These are phyloP conservation scores for Serranochromis macrocephalus DNA, from an alignment of 2,113 vertebrate genomes.

Conservation along the genomic window DNA sequence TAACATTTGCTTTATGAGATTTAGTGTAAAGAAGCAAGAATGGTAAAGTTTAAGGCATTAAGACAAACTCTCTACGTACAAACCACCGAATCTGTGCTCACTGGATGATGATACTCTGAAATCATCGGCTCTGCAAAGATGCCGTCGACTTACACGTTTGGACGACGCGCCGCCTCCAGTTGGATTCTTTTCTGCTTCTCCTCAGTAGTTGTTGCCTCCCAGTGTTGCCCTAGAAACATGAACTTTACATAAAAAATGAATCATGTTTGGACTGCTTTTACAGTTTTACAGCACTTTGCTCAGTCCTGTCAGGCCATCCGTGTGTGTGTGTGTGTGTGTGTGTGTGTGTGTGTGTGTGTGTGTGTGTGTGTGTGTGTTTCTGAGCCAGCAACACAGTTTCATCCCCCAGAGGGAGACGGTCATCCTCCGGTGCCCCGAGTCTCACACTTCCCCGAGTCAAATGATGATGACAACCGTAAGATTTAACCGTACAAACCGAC, in stretches of 20 bases:
- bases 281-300: not conserved
- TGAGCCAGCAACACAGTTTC: not conserved
- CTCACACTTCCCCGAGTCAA: not conserved
- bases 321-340: not conserved
- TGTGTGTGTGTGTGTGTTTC: not conserved
- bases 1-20: not conserved
- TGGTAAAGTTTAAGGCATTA: accelerated
- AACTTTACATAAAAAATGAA: not conserved
- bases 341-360: not conserved
- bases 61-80: not conserved
- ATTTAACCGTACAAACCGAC: not conserved
- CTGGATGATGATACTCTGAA: not conserved
- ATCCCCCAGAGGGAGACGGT: not conserved
- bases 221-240: not conserved
- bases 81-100: not conserved
- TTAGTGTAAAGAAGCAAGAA: not conserved
- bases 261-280: not conserved
- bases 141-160: not conserved
- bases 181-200: not conserved
- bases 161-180: not conserved
- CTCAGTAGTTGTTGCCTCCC: not conserved
- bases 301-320: not conserved
- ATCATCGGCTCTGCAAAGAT: not conserved
- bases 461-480: conserved; percentile 9
- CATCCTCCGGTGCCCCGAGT: not conserved